Conservation (phyloP, 1,140 invertebrate genomes). For the Pseudomyrmex gracilis region DNA sequence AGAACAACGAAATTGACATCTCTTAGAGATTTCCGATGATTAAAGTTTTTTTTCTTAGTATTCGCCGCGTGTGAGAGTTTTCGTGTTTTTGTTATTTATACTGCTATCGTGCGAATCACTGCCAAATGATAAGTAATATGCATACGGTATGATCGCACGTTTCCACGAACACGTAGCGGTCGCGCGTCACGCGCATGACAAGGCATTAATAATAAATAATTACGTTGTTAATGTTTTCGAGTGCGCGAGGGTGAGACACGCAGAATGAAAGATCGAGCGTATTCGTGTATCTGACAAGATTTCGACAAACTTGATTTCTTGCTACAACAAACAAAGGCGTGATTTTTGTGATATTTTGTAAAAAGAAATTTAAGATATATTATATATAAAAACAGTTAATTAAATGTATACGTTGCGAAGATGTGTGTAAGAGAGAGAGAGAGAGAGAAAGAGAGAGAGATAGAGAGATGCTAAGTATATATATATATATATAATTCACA, state of each 20-base stretch:
- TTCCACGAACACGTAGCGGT: slow-evolving; percentile 27
- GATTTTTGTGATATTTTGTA: slow-evolving; percentile 86
- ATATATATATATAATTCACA: slow-evolving; percentile 59
- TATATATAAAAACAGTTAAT: slow-evolving; percentile 40
- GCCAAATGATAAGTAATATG: slow-evolving; percentile 20
- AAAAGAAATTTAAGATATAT: slow-evolving; percentile 73
- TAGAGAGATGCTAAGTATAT: slow-evolving; percentile 47
- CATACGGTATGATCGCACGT: neutral
- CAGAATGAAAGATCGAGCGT: slow-evolving; percentile 1
- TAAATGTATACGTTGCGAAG: slow-evolving; percentile 61
- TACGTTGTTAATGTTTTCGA: slow-evolving; percentile 48
- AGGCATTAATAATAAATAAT: neutral
- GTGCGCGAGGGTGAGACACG: slow-evolving; percentile 9
- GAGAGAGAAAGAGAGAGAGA: slow-evolving; percentile 56
- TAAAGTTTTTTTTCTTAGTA: slow-evolving; percentile 1
- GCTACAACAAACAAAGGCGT: slow-evolving; percentile 81
- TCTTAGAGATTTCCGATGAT: neutral
- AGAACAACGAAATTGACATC: neutral
- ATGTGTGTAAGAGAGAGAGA: slow-evolving; percentile 33
- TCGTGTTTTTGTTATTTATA: no score
- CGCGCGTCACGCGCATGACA: slow-evolving; percentile 7
- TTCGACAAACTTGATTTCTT: slow-evolving; percentile 73
- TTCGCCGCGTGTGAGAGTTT: neutral
- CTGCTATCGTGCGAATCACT: slow-evolving; percentile 30
- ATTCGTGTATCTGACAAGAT: slow-evolving; percentile 33